phyloP scores from a whole-genome alignment of 2,888 invertebrate species.

The Coecobrya sp. region DNA sequence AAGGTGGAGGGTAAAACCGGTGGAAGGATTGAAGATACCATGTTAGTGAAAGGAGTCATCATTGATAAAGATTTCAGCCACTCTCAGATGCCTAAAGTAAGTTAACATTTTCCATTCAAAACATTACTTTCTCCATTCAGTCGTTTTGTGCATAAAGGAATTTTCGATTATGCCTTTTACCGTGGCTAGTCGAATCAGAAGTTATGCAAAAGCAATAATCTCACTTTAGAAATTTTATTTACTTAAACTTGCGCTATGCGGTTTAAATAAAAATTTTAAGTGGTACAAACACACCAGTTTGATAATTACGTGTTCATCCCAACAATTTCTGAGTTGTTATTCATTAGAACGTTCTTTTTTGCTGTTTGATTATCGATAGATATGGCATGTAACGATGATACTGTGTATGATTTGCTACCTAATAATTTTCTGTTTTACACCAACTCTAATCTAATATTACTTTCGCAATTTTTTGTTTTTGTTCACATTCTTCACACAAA shows the following conservation, averaged over 20 bases:
- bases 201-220: constrained; percentile 82
- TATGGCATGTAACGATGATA: constrained; percentile 59
- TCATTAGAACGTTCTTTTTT: no score
- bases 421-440: constrained; percentile 52
- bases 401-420: neutral
- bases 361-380: no score
- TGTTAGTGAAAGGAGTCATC: constrained; percentile 98
- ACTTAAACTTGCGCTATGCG: constrained; percentile 7
- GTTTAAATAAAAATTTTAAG: constrained; percentile 3
- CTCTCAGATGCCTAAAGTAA: constrained; percentile 94
- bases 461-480: constrained; percentile 43
- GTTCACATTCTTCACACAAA: constrained; percentile 57
- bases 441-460: constrained; percentile 19
- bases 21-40: constrained; percentile 98
- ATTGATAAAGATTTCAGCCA: constrained; percentile 99
- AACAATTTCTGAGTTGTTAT: no score
- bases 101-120: neutral
- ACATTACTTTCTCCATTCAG: no score
- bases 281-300: neutral
- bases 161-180: constrained; percentile 75
- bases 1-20: constrained; percentile 99
- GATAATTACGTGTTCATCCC: neutral
- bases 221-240: constrained; percentile 52
- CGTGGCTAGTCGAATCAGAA: constrained; percentile 83
- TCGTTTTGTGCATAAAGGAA: constrained; percentile 81